These are phyloP conservation scores for Dendrocopos noguchii DNA, from an alignment of 2,113 vertebrate species.

Conservation along the genomic window DNA sequence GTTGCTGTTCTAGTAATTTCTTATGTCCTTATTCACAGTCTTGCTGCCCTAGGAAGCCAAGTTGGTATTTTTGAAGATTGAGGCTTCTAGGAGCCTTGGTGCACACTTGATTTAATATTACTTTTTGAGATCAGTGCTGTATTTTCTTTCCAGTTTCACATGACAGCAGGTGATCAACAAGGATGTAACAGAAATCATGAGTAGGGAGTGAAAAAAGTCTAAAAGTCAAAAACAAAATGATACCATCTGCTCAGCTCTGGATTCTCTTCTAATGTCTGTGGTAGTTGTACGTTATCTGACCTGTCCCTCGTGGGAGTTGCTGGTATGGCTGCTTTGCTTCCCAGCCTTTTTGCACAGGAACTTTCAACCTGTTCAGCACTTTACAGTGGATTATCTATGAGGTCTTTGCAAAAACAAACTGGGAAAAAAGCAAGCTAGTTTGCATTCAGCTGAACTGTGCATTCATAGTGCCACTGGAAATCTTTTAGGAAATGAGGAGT, in stretches of 20 bases:
- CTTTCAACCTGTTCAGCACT: neutral
- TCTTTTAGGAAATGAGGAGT: neutral
- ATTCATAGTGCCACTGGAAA: neutral
- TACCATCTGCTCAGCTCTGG: neutral
- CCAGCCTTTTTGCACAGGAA: neutral
- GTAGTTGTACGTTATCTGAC: neutral
- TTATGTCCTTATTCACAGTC: neutral
- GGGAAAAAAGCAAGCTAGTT: neutral
- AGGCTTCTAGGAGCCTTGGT: neutral
- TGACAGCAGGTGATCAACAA: neutral
- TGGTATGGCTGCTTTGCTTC: neutral
- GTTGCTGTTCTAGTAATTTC: neutral
- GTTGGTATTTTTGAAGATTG: neutral
- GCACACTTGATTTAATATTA: neutral
- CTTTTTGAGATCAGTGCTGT: neutral
- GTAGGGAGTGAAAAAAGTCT: fast-evolving
- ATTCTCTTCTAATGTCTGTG: neutral
- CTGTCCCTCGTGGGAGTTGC: neutral
- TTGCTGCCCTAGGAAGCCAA: neutral
- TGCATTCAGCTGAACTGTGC: neutral
- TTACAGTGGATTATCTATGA: neutral
- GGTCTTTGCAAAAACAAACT: neutral
- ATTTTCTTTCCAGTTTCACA: neutral
- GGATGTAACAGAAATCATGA: neutral
- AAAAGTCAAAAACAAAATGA: neutral